A percentile compares a stretch with the other conserved stretches of the same genome.
Conservation (phyloP, 2,797 vertebrate species). For the Cossypha niveicapilla region DNA sequence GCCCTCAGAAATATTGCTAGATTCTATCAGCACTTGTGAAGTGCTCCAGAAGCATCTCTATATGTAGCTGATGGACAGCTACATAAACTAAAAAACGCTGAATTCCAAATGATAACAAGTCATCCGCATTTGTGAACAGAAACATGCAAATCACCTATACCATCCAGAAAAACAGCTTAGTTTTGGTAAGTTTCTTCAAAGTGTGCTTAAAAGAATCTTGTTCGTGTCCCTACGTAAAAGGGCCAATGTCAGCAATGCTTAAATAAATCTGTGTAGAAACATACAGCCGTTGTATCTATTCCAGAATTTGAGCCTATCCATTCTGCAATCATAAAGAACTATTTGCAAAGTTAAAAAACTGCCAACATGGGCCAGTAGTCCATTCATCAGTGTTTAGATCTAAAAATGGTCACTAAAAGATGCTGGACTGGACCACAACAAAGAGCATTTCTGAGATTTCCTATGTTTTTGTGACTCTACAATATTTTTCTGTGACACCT, state of each 20-base stretch:
- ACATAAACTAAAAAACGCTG: neutral
- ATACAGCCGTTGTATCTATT: neutral
- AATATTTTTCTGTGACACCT: neutral
- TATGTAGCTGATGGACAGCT: neutral
- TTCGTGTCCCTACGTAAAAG: neutral
- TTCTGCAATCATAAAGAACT: neutral
- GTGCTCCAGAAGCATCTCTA: neutral
- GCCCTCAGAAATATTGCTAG: neutral
- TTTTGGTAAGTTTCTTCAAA: neutral
- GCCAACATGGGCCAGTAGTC: neutral
- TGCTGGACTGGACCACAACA: neutral
- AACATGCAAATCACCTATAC: neutral
- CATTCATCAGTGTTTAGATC: neutral
- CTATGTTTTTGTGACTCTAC: neutral
- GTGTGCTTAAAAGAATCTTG: neutral
- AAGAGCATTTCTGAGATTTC: neutral
- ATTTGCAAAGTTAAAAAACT: neutral
- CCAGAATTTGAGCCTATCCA: neutral
- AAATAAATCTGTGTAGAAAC: neutral
- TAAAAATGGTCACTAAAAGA: neutral
- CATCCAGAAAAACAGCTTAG: neutral
- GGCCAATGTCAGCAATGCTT: neutral
- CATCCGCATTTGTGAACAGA: neutral
- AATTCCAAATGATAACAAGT: neutral
- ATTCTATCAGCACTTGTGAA: neutral